Base-by-base conservation (phyloP, 2,888 invertebrate genomes). In the Liodrosophila aerea region DNA sequence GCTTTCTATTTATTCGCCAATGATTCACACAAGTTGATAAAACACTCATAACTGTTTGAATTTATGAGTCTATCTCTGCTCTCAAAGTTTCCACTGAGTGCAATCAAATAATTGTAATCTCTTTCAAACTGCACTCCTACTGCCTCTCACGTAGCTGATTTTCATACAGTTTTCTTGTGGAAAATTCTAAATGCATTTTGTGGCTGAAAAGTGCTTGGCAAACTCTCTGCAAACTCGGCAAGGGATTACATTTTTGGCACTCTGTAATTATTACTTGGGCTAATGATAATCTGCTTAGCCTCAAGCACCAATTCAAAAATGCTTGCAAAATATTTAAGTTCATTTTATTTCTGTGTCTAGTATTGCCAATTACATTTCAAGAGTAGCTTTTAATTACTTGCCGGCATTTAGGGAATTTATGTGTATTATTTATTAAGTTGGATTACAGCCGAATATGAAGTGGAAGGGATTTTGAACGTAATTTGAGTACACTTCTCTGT, bases 31-130 rank as follows among this genome's bases (percentile, higher is more conserved):
- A 4, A 22, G 5, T 22, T 22, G 3, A 22, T 5, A 22, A 22
- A 22, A 61, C 68, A 75, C 15, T 60, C 44, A 39, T 30, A 39
- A 7, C 31, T 30, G 41, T 2, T 36, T 54, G 76, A 71, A 63
- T 85, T 75, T 78, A 52, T 16, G 34, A 30, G 13, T 9, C 9
- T 1, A 18, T 16, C 37, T 27, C 9, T 11, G 13, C 8, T n/a
- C 36, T 22, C 43, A 9, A 15, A 27, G 8, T 18, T 16, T 22
- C 16, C 11, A 15, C 29, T 34, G 39, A 59, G 58, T 56, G 65
- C 65, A 80, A 85, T 85, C 78, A 80, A 83, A 80, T 83, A 83
- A 80, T 85, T 80, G 83, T 85, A 80, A 80, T 80, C 85, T 83
- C 64, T 63, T 78, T 85, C 63, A 69, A 85, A 78, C 69, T 78